phyloP scores from a whole-genome alignment of 2,797 vertebrate species.

The Cheirogaleus major region DNA sequence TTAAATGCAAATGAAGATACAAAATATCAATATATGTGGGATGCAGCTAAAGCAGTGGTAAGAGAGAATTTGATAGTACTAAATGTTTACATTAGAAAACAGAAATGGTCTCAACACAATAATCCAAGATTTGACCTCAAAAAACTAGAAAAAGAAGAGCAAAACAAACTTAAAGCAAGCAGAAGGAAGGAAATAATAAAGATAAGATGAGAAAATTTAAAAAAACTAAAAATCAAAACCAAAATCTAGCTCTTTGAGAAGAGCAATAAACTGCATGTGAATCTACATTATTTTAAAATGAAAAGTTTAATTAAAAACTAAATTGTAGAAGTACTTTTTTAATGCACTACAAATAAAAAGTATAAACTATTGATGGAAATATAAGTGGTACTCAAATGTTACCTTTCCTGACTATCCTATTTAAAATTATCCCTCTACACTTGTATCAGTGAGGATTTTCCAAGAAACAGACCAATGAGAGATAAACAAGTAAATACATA shows the following conservation, averaged over 20 bases:
- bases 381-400: not conserved
- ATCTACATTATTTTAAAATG: not conserved
- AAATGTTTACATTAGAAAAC: not conserved
- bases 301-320: not conserved
- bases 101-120: not conserved
- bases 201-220: not conserved
- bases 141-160: not conserved
- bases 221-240: not conserved
- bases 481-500: not conserved
- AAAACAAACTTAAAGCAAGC: not conserved
- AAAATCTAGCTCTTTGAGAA: not conserved
- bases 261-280: not conserved
- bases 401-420: not conserved
- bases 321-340: not conserved
- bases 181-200: not conserved
- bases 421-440: not conserved
- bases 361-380: not conserved
- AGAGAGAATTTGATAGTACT: not conserved
- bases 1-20: not conserved
- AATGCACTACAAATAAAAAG: not conserved
- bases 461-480: not conserved
- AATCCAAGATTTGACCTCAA: not conserved
- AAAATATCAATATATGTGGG: not conserved
- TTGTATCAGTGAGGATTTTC: not conserved
- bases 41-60: not conserved